Evolutionary conservation across 2,113 vertebrate species (phyloP).

Genomic region (Thymallus thymallus): DNA sequence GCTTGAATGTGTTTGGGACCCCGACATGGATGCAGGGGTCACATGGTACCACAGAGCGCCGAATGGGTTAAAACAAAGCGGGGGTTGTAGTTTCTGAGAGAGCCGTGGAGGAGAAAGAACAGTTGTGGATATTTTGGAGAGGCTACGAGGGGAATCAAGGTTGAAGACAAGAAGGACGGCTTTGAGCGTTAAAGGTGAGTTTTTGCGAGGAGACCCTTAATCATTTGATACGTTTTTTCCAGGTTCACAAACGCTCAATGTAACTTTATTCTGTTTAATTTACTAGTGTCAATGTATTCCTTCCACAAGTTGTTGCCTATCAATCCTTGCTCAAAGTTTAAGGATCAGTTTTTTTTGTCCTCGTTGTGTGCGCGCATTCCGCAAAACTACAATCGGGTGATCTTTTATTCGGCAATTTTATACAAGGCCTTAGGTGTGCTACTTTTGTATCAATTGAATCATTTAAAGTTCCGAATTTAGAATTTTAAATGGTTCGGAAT

Average conservation of each 20-base stretch:
- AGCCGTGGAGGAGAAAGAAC: constrained; percentile 43
- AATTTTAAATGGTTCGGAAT: no score
- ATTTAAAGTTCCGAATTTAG: no score
- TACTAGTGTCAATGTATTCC: no score
- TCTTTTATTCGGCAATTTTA: no score
- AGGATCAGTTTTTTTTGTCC: no score
- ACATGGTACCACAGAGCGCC: constrained; percentile 21
- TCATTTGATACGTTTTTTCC: neutral
- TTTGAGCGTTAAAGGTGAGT: constrained; percentile 48
- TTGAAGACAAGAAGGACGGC: constrained; percentile 27
- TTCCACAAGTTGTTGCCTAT: no score
- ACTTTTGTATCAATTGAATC: no score
- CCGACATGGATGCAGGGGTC: constrained; percentile 59
- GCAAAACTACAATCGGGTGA: no score
- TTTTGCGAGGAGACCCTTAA: neutral
- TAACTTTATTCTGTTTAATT: no score
- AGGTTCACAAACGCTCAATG: neutral
- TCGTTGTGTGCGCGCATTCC: neutral
- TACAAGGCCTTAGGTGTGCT: no score
- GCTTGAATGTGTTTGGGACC: constrained; percentile 30
- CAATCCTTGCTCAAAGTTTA: no score
- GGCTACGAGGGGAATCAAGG: constrained; percentile 63
- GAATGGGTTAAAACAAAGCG: constrained; percentile 39
- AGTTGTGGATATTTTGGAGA: constrained; percentile 58
- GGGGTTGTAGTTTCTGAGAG: constrained; percentile 34